A percentile compares a stretch with the other conserved stretches of the same genome.
phyloP scores from a whole-genome alignment of 2,113 vertebrate species.

The Takifugu flavidus region DNA sequence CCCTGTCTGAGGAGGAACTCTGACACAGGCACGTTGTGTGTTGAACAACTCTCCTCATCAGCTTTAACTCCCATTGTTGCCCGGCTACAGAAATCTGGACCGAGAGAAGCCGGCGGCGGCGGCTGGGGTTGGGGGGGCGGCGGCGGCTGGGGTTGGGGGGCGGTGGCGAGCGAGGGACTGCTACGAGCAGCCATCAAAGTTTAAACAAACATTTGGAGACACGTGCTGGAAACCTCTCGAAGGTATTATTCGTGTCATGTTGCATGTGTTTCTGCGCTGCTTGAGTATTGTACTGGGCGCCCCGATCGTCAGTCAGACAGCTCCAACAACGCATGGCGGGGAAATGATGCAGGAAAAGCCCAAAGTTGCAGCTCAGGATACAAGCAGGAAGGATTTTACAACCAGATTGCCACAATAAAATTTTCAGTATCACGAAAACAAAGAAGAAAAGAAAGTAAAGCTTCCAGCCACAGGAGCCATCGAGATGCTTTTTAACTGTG shows the following conservation, averaged over 20 bases:
- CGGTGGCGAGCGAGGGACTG: conserved; percentile 25
- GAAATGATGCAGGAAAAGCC: conserved; percentile 9
- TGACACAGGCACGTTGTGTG: conserved; percentile 32
- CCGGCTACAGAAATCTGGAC: conserved; percentile 48
- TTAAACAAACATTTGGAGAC: conserved; percentile 46
- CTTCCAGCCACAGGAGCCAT: not conserved
- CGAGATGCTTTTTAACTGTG: not conserved
- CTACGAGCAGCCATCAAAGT: conserved; percentile 40
- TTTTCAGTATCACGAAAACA: not conserved
- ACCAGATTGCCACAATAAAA: not conserved
- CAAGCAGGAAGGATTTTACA: not conserved
- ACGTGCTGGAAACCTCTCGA: conserved; percentile 14
- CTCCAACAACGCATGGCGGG: not conserved
- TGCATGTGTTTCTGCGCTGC: conserved; percentile 3
- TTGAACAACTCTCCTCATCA: conserved; percentile 36
- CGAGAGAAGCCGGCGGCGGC: conserved; percentile 24
- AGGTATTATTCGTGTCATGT: conserved; percentile 25
- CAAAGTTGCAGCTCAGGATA: not conserved
- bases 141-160: too few relatives aligned
- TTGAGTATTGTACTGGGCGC: not conserved
- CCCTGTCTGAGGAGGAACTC: conserved; percentile 55
- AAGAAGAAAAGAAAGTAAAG: not conserved
- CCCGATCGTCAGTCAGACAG: conserved; percentile 8
- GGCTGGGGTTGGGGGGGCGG: too few relatives aligned
- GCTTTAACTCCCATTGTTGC: conserved; percentile 26